Evolutionary conservation across 2,888 invertebrate genomes (phyloP), one percentile per base, ranked within the genome.

Genomic region (Sphinx pinastri): DNA sequence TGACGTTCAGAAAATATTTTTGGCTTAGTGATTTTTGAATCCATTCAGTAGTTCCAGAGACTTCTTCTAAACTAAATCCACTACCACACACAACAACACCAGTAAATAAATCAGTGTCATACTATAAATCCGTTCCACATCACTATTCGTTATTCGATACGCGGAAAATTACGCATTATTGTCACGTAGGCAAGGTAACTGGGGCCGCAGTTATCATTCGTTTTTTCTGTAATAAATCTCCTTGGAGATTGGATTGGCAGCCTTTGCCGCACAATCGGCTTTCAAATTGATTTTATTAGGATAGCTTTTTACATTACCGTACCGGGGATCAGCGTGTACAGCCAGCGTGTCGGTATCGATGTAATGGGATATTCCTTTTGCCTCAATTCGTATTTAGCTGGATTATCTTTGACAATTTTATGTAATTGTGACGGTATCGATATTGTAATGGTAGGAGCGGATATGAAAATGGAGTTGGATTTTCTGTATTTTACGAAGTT

Each of bases 131-230:
- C 7, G 19, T 68, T 66, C 68, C 70, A 19, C 58, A 63, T 70
- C 70, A 68, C 72, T 70, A 68, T 12, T 0, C 68, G 63, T 69
- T 54, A 54, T 69, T 63, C 69, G 70, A 68, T 59, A 38, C 49
- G 58, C 51, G n/a, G 31, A 54, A 58, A 71, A 74, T 79, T 78
- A 72, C 71, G 76, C 70, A 83, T 77, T 77, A 72, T 72, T 67
- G 77, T 78, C 83, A 83, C 83, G 83, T 81, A 75, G 70, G 68
- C 57, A 68, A 74, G 78, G 79, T 79, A 76, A 81, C 78, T 74
- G 70, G 70, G 77, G 73, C 74, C 71, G 60, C 68, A 51, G 77
- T 76, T 81, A 81, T 83, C 79, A 79, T 79, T 79, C 63, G 63
- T 79, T 76, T 76, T 70, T 70, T 59, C 66, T 52, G 58, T 70